Base-by-base conservation (phyloP, 2,113 vertebrate species). In the Chrysochloris asiatica region DNA sequence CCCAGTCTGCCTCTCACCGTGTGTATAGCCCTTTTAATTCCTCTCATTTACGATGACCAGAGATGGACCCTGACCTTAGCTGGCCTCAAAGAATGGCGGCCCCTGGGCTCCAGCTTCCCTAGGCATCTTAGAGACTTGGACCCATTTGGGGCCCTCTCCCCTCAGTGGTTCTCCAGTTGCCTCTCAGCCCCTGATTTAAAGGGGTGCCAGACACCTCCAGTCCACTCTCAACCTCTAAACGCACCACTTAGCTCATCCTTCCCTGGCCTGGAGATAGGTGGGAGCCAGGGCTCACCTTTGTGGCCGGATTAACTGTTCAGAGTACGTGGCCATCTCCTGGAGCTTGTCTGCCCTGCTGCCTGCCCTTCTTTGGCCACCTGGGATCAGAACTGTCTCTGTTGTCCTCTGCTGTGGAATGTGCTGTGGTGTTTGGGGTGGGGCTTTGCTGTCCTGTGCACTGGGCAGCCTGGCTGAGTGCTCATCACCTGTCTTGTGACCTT, bases 1-100 rank as follows among this genome's bases (percentile, higher is more conserved):
- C 98, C 98, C 98, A 99, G 97, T 99, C 99, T 99, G 98, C 99
- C 99, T 98, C 98, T 99, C 96, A 99, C 99, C 98, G 99, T 99
- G 99, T 99, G 99, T 99, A 99, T 99, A 99, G 97, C 98, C 98
- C 98, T 99, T 98, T 99, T 98, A 98, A n/a, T 98, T 99, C 97
- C 98, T 99, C 88, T 98, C 97, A 98, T 98, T 98, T 98, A 96
- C 96, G 97, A 36, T 95, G 92, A 96, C 73, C 97, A 95, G 98
- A 98, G 98, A 97, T 67, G 96, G 97, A 98, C 94, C 88, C 98
- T 98, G 98, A 95, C 92, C 84, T 92, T 95, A 96, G 96, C 63
- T 1, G 72, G 95, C 73, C n/a, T 83, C 76, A 16, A 76, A 14
- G 95, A 94, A 86, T 95, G 97, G 97, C 13, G 0, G 90, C 93